Conservation (phyloP, 2,888 invertebrate species). For the Clanis bilineata region DNA sequence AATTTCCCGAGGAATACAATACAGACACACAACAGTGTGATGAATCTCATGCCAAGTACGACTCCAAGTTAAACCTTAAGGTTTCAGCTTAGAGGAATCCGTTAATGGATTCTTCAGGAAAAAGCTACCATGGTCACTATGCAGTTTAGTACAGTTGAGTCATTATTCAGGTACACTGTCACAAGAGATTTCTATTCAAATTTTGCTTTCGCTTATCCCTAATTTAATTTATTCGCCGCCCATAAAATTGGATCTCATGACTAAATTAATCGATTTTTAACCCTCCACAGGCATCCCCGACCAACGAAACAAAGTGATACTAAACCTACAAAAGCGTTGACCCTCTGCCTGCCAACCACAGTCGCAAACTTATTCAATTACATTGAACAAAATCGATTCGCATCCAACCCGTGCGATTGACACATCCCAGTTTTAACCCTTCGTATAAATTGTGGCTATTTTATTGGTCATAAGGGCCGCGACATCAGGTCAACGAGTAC, state of each 20-base stretch:
- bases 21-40: too few relatives aligned
- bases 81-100: too few relatives aligned
- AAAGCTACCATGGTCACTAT: too few relatives aligned
- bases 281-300: background rate
- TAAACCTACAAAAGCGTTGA: background rate
- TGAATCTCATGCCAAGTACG: too few relatives aligned
- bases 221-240: too few relatives aligned
- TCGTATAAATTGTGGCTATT: conserved; percentile 8
- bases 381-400: conserved; percentile 10
- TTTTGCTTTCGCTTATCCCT: too few relatives aligned
- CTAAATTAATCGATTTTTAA: background rate
- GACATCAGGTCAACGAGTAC: conserved; percentile 4
- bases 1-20: too few relatives aligned
- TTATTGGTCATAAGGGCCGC: conserved; percentile 8
- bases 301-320: background rate
- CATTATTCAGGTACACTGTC: too few relatives aligned
- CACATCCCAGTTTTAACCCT: conserved; percentile 11
- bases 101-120: too few relatives aligned
- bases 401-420: conserved; percentile 11
- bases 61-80: too few relatives aligned
- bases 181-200: too few relatives aligned
- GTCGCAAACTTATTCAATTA: conserved; percentile 9
- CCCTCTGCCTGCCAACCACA: background rate
- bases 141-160: too few relatives aligned
- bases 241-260: background rate